A percentile compares a stretch with the other conserved stretches of the same genome.
phyloP scores from a whole-genome alignment of 2,797 vertebrate species.

The Hoplostethus mediterraneus region DNA sequence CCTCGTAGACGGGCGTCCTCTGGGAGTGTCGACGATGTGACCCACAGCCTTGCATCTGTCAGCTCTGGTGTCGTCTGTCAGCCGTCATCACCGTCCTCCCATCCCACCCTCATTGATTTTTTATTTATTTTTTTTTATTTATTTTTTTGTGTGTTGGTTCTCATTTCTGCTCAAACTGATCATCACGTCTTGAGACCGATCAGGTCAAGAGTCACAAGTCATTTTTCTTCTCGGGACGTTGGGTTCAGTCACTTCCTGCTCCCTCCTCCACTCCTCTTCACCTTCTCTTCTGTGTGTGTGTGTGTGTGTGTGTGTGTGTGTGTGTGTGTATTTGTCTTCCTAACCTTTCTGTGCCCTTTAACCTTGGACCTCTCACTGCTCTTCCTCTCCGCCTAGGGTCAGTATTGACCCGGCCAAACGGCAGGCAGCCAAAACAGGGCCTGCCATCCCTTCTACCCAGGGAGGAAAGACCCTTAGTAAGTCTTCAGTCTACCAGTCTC shows the following conservation, averaged over 20 bases:
- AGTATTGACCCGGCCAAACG: slow-evolving; percentile 89
- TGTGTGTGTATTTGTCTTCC: slow-evolving; percentile 68
- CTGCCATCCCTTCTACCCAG: slow-evolving; percentile 81
- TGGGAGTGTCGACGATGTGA: not conserved
- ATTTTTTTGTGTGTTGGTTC: slow-evolving; percentile 27
- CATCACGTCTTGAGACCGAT: slow-evolving; percentile 32
- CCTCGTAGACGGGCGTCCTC: not conserved
- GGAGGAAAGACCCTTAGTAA: slow-evolving; percentile 90
- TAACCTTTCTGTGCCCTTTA: slow-evolving; percentile 81
- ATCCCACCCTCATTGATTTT: slow-evolving; percentile 46
- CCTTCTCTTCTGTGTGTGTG: slow-evolving; percentile 25
- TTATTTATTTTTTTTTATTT: not conserved
- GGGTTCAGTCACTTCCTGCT: slow-evolving; percentile 48
- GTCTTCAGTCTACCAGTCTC: slow-evolving; percentile 81
- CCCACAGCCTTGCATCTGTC: not conserved
- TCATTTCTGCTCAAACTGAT: slow-evolving; percentile 15
- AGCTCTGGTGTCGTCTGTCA: not conserved
- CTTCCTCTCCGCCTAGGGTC: slow-evolving; percentile 86
- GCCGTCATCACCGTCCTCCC: slow-evolving; percentile 13
- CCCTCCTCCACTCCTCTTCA: slow-evolving; percentile 40
- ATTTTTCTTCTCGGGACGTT: slow-evolving; percentile 43
- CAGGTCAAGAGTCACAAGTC: not conserved
- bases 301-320: slow-evolving; percentile 50
- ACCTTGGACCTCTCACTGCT: slow-evolving; percentile 80
- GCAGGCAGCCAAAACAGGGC: slow-evolving; percentile 86